These are phyloP conservation scores for Agrotis exclamationis DNA, from an alignment of 2,888 invertebrate species.

Conservation along the genomic window DNA sequence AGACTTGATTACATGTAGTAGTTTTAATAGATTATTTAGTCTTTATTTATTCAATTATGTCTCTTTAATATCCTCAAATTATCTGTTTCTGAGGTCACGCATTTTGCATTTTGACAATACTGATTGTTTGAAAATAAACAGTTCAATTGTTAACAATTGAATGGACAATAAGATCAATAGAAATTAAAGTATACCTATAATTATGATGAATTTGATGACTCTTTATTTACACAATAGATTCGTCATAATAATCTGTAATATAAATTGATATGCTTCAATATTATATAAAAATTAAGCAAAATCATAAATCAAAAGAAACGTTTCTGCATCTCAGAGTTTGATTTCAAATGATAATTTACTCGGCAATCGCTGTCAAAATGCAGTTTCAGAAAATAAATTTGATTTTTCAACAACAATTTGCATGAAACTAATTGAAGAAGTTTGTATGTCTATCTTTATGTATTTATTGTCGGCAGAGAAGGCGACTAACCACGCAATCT, in stretches of 20 bases:
- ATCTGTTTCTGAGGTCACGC: background rate
- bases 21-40: background rate
- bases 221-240: conserved; percentile 1
- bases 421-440: conserved; percentile 62
- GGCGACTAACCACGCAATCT: conserved; percentile 73
- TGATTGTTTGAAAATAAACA: conserved; percentile 8
- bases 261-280: no score
- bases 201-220: no score
- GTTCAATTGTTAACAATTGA: conserved; percentile 18
- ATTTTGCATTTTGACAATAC: conserved; percentile 17
- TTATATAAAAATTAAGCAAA: no score
- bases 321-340: no score
- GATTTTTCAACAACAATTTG: conserved; percentile 17
- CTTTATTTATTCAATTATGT: background rate
- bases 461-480: conserved; percentile 81
- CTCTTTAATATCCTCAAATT: background rate
- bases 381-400: conserved; percentile 9
- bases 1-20: background rate
- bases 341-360: no score
- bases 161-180: conserved; percentile 28
- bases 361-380: conserved; percentile 25
- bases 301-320: no score
- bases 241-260: background rate
- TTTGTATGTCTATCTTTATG: conserved; percentile 74
- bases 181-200: background rate